These are phyloP conservation scores for Cosmorhoe ocellata DNA, from an alignment of 2,888 invertebrate genomes.

Conservation along the genomic window DNA sequence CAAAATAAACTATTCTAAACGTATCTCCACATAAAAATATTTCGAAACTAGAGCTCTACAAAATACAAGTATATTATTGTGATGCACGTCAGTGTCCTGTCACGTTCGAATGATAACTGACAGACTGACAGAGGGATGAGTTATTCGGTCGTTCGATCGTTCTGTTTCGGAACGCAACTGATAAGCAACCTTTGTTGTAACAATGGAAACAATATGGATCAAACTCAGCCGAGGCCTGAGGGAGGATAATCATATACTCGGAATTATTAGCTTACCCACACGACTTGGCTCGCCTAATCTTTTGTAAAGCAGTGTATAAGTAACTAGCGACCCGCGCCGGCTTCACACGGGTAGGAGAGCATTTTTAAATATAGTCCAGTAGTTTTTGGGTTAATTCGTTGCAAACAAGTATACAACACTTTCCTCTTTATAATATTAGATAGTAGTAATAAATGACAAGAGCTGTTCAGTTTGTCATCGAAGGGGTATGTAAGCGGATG, in stretches of 20 bases:
- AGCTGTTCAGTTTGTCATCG: no score
- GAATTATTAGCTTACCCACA: no score
- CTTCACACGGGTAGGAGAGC: no score
- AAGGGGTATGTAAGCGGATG: no score
- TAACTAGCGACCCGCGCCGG: no score
- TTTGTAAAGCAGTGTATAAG: no score
- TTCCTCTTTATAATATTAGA: no score
- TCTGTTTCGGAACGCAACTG: conserved; percentile 26
- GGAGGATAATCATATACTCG: neutral
- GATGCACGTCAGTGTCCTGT: conserved; percentile 19
- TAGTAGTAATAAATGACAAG: no score
- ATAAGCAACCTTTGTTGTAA: conserved; percentile 30
- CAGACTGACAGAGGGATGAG: conserved; percentile 25
- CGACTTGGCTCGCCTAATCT: no score
- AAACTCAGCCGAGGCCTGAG: neutral
- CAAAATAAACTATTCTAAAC: conserved; percentile 17
- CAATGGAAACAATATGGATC: conserved; percentile 24
- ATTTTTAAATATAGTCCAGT: no score
- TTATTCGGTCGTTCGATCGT: neutral
- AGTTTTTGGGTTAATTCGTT: no score
- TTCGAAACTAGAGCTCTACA: conserved; percentile 17
- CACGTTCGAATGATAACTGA: conserved; percentile 38
- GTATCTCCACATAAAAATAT: conserved; percentile 6
- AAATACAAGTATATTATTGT: conserved; percentile 20
- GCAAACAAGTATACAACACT: no score